Evolutionary conservation across 2,113 vertebrate species (phyloP), one percentile per base, ranked within the genome.

Genomic region (Ictalurus furcatus): DNA sequence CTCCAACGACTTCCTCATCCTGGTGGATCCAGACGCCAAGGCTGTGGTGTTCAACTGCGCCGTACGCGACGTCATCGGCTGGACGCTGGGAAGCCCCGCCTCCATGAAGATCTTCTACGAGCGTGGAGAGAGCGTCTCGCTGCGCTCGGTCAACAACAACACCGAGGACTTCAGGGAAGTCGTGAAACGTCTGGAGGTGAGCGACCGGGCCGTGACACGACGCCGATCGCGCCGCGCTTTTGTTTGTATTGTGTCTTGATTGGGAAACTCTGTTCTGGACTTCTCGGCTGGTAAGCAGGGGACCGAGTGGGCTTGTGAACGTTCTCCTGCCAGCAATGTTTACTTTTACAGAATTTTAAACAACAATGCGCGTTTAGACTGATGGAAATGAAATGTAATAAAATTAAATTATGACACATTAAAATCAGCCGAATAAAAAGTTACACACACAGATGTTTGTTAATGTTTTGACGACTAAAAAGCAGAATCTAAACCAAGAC

Each of bases 81-180:
- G 98, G 98, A 98, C 97, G 3, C 90, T 94, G 76, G 97, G 97
- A 91, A 97, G 96, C 0, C 97, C 98, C n/a, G 96, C 95, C 52
- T 97, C 97, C 89, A 94, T 99, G 93, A 97, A 97, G 95, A 95
- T 99, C 94, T 99, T 98, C 95, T 99, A 99, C 9, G 98, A 99
- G 93, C 96, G 98, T 1, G 98, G 98, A 59, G 98, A 99, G 88
- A 97, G 95, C 74, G 91, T 97, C 91, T 97, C 97, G 0, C 95
- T 99, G 91, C 96, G 98, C 94, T 98, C 97, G 90, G 95, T 98
- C 91, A 94, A 95, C 89, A 97, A 95, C 92, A 98, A 96, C 93
- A 96, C 93, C 0, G 98, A 99, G 92, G 98, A 99, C 89, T 97
- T 99, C 95, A 97, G 98, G 92, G 98, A 99, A 93, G 97, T 99